Base-by-base conservation (phyloP, 1,140 invertebrate genomes). In the Wasmannia auropunctata region DNA sequence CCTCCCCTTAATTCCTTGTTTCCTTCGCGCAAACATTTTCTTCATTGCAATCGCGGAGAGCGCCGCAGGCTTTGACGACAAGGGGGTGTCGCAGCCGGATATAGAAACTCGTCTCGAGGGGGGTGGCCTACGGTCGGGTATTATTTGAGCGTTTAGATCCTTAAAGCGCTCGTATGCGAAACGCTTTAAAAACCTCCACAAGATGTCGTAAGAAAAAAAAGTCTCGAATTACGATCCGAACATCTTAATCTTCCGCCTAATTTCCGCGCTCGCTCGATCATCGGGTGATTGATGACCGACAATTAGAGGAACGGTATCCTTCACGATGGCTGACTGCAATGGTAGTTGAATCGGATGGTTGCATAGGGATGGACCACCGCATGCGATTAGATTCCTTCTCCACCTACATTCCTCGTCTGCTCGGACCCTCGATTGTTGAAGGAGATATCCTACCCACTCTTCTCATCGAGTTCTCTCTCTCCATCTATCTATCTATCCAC, bases 1-100 rank as follows among this genome's bases (percentile, higher is more conserved):
- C 88, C 43, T 16, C 85, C 70, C 76, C 88, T 89, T 90, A 90
- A 90, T 90, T 90, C 86, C 85, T 90, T 89, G 88, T 89, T 90
- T 90, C 88, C 88, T 88, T 87, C 79, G 79, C 49, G 88, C 40
- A 76, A 65, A 72, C 56, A 70, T 75, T 90, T 85, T 90, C 89
- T 67, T 74, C 85, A 49, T 37, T 22, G 85, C 75, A 87, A 90
- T 89, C 88, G 88, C 56, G 69, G n/a, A 89, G 54, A 84, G 62
- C 34, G 88, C 88, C 88, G 74, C 88, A 74, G 79, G 88, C 54
- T 37, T 58, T 63, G 51, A 70, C 62, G 40, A 62, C 60, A 58
- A 83, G 77, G 63, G 63, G 63, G 37, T 58, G 75, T 49, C 49
- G 56, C 69, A 49, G 58, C 40, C 75, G 88, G 86, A 87, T 81